A percentile compares a stretch with the other conserved stretches of the same genome.
phyloP scores from a whole-genome alignment of 37 sponge, comb jelly and placozoan species.

The Aplysina aerophoba region DNA sequence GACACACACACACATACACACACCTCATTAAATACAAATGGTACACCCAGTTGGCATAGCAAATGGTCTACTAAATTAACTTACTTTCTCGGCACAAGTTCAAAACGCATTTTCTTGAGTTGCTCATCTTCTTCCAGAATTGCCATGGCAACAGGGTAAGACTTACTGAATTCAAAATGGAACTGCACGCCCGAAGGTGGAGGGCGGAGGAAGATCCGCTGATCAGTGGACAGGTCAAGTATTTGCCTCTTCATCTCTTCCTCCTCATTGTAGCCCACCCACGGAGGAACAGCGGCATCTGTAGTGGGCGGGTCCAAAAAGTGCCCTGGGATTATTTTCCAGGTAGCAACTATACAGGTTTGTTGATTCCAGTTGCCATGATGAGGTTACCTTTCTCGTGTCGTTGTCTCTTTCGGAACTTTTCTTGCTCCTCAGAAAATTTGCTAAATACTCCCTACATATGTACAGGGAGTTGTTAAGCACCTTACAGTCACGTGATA shows the following conservation, averaged over 20 bases:
- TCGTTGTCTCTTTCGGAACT: slow-evolving; percentile 68
- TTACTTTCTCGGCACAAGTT: slow-evolving; percentile 95
- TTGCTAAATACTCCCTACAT: slow-evolving; percentile 63
- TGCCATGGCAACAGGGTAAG: slow-evolving; percentile 88
- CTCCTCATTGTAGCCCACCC: slow-evolving; percentile 98
- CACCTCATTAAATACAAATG: too few relatives aligned
- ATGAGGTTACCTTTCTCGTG: slow-evolving; percentile 51
- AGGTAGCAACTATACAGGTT: background rate
- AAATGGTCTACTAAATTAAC: slow-evolving; percentile 7
- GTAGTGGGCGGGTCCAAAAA: background rate
- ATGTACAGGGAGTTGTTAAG: background rate
- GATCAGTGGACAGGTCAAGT: slow-evolving; percentile 89
- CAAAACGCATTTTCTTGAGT: slow-evolving; percentile 89
- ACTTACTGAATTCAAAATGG: slow-evolving; percentile 78
- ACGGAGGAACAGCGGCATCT: slow-evolving; percentile 92
- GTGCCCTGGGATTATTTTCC: background rate
- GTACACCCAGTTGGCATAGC: background rate
- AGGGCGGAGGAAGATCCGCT: slow-evolving; percentile 89
- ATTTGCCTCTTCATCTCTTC: slow-evolving; percentile 97
- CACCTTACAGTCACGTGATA: background rate
- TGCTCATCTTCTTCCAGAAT: slow-evolving; percentile 82
- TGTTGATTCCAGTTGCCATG: background rate
- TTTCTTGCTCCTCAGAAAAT: slow-evolving; percentile 81
- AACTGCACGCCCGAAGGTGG: slow-evolving; percentile 96
- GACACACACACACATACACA: background rate